phyloP scores from a whole-genome alignment of 2,888 invertebrate genomes.

The Ormyrus labotus region DNA sequence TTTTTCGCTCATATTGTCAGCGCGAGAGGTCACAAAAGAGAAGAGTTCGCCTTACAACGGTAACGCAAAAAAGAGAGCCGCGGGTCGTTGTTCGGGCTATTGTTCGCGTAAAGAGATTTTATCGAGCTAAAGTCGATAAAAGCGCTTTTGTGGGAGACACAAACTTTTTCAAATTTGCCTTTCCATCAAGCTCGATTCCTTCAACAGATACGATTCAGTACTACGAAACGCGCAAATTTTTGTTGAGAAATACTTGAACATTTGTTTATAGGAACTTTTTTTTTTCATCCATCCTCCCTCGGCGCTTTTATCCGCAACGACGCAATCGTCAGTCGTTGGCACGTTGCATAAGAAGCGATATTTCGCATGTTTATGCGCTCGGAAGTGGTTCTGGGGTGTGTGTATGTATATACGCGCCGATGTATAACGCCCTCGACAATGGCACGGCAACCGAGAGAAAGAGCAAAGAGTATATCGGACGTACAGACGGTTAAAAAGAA shows the following conservation, averaged over 20 bases:
- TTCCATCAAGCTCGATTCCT: slow-evolving; percentile 10
- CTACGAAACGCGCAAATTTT: neutral
- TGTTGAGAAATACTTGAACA: neutral
- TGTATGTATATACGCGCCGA: neutral
- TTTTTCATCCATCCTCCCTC: slow-evolving; percentile 5
- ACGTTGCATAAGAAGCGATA: slow-evolving; percentile 31
- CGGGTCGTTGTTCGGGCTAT: neutral
- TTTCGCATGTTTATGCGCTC: slow-evolving; percentile 7
- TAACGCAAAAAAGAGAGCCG: neutral
- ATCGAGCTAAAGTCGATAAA: slow-evolving; percentile 45
- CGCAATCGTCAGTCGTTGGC: slow-evolving; percentile 20
- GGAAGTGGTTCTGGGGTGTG: neutral
- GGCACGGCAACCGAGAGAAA: neutral
- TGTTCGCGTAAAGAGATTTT: slow-evolving; percentile 38
- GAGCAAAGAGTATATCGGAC: neutral
- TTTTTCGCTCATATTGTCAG: slow-evolving; percentile 31
- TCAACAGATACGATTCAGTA: neutral
- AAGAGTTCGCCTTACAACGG: neutral
- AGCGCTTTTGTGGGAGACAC: neutral
- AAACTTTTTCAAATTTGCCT: slow-evolving; percentile 1
- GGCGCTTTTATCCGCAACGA: neutral
- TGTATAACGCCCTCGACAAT: neutral
- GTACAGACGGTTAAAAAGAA: neutral
- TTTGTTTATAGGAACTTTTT: neutral
- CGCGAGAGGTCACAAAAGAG: slow-evolving; percentile 11